Evolutionary conservation across 2,888 invertebrate genomes (phyloP).

Genomic region (Stratiomys singularior): DNA sequence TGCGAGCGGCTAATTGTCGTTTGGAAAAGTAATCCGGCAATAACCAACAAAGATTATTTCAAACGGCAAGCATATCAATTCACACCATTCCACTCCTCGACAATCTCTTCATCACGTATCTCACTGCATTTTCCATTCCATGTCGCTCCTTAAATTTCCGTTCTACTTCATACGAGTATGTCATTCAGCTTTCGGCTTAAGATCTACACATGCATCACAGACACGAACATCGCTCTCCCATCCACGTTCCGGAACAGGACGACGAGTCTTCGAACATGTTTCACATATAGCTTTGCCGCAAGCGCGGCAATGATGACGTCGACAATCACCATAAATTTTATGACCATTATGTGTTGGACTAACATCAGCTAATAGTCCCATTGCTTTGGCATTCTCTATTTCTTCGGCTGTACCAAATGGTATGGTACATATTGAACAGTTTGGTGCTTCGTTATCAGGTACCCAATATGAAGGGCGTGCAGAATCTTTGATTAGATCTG

Average conservation of each 20-base stretch:
- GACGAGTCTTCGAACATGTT: slow-evolving; percentile 67
- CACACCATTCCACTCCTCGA: no score
- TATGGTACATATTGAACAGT: slow-evolving; percentile 73
- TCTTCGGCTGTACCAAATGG: slow-evolving; percentile 69
- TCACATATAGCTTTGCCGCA: slow-evolving; percentile 79
- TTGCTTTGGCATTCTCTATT: slow-evolving; percentile 60
- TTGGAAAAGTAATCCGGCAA: no score
- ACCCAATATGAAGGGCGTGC: slow-evolving; percentile 84
- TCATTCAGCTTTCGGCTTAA: slow-evolving; percentile 54
- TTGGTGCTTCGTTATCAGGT: slow-evolving; percentile 76
- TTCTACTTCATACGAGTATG: slow-evolving; percentile 26
- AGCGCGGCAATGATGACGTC: slow-evolving; percentile 75
- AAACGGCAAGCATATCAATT: no score
- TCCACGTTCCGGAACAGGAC: slow-evolving; percentile 77
- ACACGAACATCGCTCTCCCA: slow-evolving; percentile 81
- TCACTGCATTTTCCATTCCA: background rate
- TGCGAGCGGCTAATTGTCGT: no score
- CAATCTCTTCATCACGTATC: no score
- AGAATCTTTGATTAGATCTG: slow-evolving; percentile 77
- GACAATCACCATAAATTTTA: slow-evolving; percentile 59
- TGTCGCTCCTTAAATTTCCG: background rate
- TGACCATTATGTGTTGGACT: slow-evolving; percentile 56
- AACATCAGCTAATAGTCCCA: slow-evolving; percentile 56
- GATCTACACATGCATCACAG: slow-evolving; percentile 71
- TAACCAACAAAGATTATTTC: no score